These are phyloP conservation scores for Euleptes europaea DNA, from an alignment of 2,113 vertebrate genomes.

Conservation along the genomic window DNA sequence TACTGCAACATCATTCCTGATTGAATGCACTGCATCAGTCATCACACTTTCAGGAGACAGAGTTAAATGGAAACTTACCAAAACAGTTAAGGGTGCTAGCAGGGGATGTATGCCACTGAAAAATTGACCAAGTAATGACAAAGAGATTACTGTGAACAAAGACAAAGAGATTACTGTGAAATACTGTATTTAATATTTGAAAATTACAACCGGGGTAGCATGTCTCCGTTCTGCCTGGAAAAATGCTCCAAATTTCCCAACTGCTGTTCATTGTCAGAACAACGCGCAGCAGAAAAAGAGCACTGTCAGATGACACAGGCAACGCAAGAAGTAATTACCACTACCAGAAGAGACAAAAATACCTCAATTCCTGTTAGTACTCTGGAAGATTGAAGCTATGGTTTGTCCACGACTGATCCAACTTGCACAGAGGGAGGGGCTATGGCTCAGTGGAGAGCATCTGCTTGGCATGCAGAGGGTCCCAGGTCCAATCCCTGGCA, in stretches of 20 bases:
- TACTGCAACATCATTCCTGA: conserved; percentile 16
- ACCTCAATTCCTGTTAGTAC: not conserved
- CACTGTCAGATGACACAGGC: too few relatives aligned
- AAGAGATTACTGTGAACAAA: not conserved
- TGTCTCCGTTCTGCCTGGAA: not conserved
- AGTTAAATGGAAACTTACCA: not conserved
- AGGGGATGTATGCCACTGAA: not conserved
- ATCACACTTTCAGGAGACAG: not conserved
- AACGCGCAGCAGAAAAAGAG: too few relatives aligned
- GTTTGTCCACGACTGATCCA: too few relatives aligned
- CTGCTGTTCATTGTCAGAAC: too few relatives aligned
- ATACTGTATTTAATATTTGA: not conserved
- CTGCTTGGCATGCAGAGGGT: too few relatives aligned
- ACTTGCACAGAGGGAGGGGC: too few relatives aligned
- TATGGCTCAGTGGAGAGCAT: too few relatives aligned
- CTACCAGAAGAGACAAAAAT: not conserved
- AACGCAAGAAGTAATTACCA: not conserved
- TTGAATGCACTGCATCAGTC: not conserved
- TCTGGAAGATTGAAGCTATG: not conserved
- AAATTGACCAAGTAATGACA: not conserved
- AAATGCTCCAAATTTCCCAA: too few relatives aligned
- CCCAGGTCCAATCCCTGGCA: too few relatives aligned
- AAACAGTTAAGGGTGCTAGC: not conserved
- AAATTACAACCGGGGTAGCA: not conserved
- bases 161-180: not conserved